Evolutionary conservation across 23 tunicate species (phyloP), one percentile per base, ranked within the genome.

Genomic region (Trididemnum miniatum): DNA sequence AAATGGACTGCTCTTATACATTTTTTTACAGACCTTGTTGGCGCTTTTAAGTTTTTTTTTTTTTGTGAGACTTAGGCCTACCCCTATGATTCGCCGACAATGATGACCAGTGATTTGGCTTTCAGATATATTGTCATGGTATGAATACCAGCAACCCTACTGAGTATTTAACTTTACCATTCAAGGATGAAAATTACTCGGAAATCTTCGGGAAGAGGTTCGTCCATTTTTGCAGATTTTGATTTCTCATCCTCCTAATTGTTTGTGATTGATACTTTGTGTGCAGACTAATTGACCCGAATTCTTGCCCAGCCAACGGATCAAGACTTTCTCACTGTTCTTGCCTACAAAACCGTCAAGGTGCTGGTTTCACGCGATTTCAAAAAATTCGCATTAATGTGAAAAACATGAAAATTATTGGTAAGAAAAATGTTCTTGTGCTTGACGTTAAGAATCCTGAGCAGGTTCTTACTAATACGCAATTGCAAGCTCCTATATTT

Each of bases 261-360:
- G 15, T 15, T 7, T 44, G 54, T 7, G 15, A 44, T 44, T 44
- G 9, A n/a, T 44, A 7, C 15, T 44, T 44, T 15, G 54, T 30
- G 31, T 73, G 12, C 75, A 91, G 97, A 32, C 65, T 91, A 37
- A 76, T 82, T 0, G 76, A 91, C 69, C 82, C 97, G 15, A 82
- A 91, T 35, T 71, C 87, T 71, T 91, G 97, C 51, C 97, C 97
- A 23, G 29, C 65, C 67, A 91, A 91, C 52, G 97, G 97, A 15
- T 49, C 78, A 4, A 51, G 97, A 4, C 52, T 80, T 81, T 71
- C 81, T 34, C 31, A 78, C 5, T 91, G 97, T 59, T 83, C 87
- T 1, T 91, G 97, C 65, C 85, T 67, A 35, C 65, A 73, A 3
- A 84, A 79, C 31, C 51, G 82, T 35, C 90, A 90, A 12, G 88